Percentiles rank a stretch among this genome's conserved stretches.
These are phyloP conservation scores for Drosophila guanche DNA, from an alignment of 1,140 invertebrate genomes.

Conservation along the genomic window DNA sequence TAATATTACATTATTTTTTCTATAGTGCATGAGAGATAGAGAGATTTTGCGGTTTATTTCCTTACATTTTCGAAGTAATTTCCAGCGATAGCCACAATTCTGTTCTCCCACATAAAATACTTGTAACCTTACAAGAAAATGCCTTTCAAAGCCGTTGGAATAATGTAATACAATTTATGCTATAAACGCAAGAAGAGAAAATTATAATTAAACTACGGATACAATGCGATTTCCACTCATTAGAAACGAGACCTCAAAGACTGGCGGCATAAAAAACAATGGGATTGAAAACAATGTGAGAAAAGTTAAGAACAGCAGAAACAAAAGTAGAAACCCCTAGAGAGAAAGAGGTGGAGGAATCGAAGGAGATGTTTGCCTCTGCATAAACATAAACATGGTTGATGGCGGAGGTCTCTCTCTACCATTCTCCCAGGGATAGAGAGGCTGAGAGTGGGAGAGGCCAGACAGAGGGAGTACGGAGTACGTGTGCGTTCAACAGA, in stretches of 20 bases:
- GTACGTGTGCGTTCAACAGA: conserved; percentile 53
- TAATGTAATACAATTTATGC: conserved; percentile 23
- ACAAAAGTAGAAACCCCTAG: background rate
- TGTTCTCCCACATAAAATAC: conserved; percentile 58
- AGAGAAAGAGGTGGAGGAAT: too few species aligned
- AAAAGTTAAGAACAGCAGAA: conserved; percentile 14
- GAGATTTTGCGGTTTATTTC: background rate
- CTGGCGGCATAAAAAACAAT: conserved; percentile 23
- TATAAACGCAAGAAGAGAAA: conserved; percentile 19
- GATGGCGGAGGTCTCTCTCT: background rate
- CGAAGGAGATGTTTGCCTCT: background rate
- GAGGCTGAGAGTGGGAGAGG: background rate
- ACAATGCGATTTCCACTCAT: conserved; percentile 55
- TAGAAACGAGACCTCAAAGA: conserved; percentile 64
- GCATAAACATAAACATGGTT: conserved; percentile 20
- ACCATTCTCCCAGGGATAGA: too few species aligned
- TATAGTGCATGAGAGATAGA: too few species aligned
- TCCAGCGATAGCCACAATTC: too few species aligned
- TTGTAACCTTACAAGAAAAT: conserved; percentile 26
- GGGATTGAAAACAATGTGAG: conserved; percentile 43
- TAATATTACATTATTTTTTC: too few species aligned
- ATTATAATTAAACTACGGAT: conserved; percentile 65
- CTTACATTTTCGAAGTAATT: background rate
- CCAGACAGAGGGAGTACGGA: conserved; percentile 4
- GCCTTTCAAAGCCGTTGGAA: conserved; percentile 22